A percentile compares a stretch with the other conserved stretches of the same genome.
Evolutionary conservation across 2,113 vertebrate genomes (phyloP).

Genomic region (Sinocyclocheilus anshuiensis): DNA sequence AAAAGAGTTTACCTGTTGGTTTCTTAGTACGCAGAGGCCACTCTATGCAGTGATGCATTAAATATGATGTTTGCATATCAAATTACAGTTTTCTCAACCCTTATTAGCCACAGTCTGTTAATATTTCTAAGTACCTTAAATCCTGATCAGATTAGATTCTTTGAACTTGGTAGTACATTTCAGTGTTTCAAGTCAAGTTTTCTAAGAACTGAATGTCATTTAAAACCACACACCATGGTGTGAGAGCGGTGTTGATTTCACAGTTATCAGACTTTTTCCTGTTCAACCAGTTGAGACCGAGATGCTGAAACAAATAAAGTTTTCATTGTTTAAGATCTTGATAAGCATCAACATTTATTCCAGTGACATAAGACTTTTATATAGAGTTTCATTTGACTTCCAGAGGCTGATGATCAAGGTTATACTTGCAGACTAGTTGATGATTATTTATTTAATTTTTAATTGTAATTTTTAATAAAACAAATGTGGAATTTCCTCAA

Average conservation of each 20-base stretch:
- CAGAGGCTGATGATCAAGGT: background rate
- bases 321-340: background rate
- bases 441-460: too few relatives aligned
- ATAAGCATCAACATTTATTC: background rate
- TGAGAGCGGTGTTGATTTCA: background rate
- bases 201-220: background rate
- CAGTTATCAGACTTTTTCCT: background rate
- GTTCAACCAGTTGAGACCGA: background rate
- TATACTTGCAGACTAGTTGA: background rate
- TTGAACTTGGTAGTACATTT: background rate
- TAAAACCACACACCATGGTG: background rate
- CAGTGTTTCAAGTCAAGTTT: background rate
- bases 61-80: slow-evolving; percentile 2
- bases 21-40: background rate
- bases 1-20: background rate
- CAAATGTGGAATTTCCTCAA: background rate
- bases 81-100: background rate
- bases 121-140: background rate
- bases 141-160: background rate
- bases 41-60: slow-evolving; percentile 1
- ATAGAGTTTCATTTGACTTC: background rate
- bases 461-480: background rate
- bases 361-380: background rate
- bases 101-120: background rate
- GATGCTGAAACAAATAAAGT: background rate